Evolutionary conservation across 2,797 vertebrate species (phyloP).

Genomic region (Lemur catta): DNA sequence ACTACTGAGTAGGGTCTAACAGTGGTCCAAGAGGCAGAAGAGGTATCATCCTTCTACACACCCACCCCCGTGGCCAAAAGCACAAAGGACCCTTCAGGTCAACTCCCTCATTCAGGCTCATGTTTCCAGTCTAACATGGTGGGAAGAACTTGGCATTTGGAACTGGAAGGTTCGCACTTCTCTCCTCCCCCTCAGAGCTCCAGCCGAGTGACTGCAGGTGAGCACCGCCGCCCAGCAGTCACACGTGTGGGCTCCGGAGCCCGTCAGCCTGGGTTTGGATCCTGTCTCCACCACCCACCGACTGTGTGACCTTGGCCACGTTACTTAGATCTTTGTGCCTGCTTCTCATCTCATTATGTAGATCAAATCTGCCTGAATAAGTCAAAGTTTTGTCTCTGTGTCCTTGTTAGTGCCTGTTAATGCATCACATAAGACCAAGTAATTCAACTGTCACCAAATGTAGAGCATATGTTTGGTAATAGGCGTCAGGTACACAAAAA

Average conservation of each 20-base stretch:
- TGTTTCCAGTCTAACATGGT: not conserved
- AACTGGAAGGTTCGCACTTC: not conserved
- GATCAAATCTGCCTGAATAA: not conserved
- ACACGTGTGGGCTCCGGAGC: not conserved
- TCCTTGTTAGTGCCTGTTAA: not conserved
- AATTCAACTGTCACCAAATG: not conserved
- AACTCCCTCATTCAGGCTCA: too few species aligned
- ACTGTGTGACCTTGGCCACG: not conserved
- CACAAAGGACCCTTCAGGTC: not conserved
- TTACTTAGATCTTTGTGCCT: not conserved
- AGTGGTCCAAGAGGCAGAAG: not conserved
- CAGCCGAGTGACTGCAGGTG: not conserved
- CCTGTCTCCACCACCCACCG: not conserved
- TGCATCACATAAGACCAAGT: not conserved
- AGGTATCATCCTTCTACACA: not conserved
- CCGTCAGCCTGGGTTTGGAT: not conserved
- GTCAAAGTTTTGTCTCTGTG: not conserved
- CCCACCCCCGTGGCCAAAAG: not conserved
- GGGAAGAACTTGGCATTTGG: not conserved
- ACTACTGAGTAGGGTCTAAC: not conserved
- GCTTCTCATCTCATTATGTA: not conserved
- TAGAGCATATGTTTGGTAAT: not conserved
- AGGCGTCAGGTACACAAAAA: not conserved
- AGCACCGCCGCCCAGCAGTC: not conserved
- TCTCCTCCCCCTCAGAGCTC: not conserved